Evolutionary conservation across 2,113 vertebrate genomes (phyloP).

Genomic region (Eonycteris spelaea): DNA sequence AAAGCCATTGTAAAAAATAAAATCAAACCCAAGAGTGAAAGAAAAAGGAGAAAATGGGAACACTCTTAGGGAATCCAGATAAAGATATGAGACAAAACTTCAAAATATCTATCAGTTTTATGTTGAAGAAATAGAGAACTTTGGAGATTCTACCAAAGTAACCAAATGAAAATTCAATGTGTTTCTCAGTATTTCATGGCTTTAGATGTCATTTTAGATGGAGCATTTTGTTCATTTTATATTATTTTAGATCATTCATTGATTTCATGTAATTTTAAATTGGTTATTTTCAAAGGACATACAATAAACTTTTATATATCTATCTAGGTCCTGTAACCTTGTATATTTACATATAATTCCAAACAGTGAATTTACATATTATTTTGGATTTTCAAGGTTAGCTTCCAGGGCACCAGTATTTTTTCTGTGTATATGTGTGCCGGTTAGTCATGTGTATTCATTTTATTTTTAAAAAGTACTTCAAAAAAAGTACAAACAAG

Average conservation of each 20-base stretch:
- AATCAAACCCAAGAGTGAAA: background rate
- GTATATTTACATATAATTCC: background rate
- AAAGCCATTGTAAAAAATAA: background rate
- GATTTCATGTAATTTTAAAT: background rate
- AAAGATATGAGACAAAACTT: background rate
- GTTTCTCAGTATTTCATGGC: background rate
- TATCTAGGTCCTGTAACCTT: background rate
- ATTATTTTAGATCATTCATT: background rate
- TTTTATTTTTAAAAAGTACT: background rate
- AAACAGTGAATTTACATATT: background rate
- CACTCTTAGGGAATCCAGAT: background rate
- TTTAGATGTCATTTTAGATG: background rate
- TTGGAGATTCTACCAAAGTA: background rate
- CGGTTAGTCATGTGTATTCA: background rate
- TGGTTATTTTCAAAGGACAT: background rate
- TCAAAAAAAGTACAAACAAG: background rate
- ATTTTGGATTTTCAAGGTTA: background rate
- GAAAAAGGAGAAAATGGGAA: background rate
- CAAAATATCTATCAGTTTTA: background rate
- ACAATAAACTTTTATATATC: background rate
- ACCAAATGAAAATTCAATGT: background rate
- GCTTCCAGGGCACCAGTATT: background rate
- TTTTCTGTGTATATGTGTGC: background rate
- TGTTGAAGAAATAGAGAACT: background rate
- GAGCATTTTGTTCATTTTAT: background rate